phyloP scores from a whole-genome alignment of 2,888 invertebrate species.

The Aethes cnicana region DNA sequence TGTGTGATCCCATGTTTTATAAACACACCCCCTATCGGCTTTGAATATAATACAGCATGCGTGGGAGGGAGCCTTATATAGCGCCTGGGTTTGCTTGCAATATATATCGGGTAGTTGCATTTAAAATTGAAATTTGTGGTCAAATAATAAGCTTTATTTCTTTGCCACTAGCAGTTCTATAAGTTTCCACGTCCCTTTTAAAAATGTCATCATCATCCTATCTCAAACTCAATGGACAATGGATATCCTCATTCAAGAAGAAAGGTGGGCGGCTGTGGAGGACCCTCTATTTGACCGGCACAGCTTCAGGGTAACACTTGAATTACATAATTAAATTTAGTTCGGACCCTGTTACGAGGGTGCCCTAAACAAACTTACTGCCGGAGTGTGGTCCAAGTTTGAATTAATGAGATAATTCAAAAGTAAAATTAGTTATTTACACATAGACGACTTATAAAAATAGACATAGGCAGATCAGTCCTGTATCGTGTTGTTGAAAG shows the following conservation, averaged over 20 bases:
- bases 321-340: conserved; percentile 59
- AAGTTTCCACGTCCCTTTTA: background rate
- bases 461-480: too few relatives aligned
- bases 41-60: too few relatives aligned
- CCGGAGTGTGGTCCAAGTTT: conserved; percentile 37
- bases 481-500: too few relatives aligned
- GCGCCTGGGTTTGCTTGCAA: too few relatives aligned
- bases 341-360: conserved; percentile 46
- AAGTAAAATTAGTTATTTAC: background rate
- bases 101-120: too few relatives aligned
- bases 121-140: too few relatives aligned
- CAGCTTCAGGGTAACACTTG: conserved; percentile 22
- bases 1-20: conserved; percentile 26
- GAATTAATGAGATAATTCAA: conserved; percentile 23
- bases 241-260: conserved; percentile 2
- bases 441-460: too few relatives aligned
- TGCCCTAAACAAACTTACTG: conserved; percentile 60
- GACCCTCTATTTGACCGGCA: conserved; percentile 18
- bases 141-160: too few relatives aligned
- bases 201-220: conserved; percentile 2
- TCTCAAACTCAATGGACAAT: background rate
- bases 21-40: too few relatives aligned
- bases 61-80: too few relatives aligned
- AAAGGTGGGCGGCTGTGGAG: conserved; percentile 15
- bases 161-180: too few relatives aligned